phyloP scores from a whole-genome alignment of 1,140 invertebrate genomes.

The Arion vulgaris region DNA sequence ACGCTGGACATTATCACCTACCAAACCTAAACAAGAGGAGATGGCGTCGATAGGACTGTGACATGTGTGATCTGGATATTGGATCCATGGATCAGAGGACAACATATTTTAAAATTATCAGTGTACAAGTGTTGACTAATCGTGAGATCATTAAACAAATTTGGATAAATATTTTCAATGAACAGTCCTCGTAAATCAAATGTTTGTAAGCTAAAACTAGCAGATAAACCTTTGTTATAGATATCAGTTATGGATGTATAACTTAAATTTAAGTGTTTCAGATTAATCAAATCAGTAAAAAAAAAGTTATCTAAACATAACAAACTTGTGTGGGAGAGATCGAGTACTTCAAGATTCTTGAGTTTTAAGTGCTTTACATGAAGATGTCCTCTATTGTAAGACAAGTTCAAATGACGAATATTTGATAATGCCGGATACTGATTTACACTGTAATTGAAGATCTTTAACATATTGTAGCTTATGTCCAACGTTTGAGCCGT shows the following conservation, averaged over 20 bases:
- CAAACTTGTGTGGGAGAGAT: no score
- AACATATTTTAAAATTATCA: slow-evolving; percentile 54
- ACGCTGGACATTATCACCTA: slow-evolving; percentile 44
- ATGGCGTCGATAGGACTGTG: slow-evolving; percentile 45
- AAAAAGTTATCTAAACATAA: no score
- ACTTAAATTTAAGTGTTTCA: neutral
- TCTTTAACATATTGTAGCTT: no score
- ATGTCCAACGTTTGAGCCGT: no score
- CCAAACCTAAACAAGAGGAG: slow-evolving; percentile 52
- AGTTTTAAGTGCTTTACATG: no score
- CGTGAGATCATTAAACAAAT: neutral
- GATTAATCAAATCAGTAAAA: neutral
- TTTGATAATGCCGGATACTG: no score
- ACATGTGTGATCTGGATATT: slow-evolving; percentile 46
- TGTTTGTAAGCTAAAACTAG: neutral
- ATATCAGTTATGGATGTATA: neutral
- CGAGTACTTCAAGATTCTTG: no score
- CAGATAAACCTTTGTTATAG: neutral
- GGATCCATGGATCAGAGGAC: slow-evolving; percentile 35
- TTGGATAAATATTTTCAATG: neutral
- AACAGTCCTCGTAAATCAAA: neutral
- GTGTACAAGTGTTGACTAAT: slow-evolving; percentile 24
- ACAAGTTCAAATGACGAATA: no score
- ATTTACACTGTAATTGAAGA: no score
- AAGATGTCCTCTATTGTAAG: no score